phyloP scores from a whole-genome alignment of 2,888 invertebrate species.

The Plebejus anna region DNA sequence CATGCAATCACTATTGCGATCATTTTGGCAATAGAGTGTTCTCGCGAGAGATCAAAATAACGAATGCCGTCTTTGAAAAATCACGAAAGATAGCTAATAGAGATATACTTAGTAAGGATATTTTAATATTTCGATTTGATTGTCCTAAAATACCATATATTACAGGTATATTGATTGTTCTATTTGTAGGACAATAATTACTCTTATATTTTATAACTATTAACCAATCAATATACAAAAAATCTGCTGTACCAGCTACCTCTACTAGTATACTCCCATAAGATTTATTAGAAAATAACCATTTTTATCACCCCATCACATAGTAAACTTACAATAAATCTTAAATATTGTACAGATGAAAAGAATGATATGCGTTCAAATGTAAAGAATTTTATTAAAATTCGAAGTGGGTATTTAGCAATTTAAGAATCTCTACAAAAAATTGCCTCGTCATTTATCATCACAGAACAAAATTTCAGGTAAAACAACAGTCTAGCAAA shows the following conservation, averaged over 20 bases:
- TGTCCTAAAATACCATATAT: too few relatives aligned
- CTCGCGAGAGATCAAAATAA: neutral
- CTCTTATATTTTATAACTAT: too few relatives aligned
- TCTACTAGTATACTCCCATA: neutral
- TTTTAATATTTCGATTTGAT: too few relatives aligned
- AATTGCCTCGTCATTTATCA: conserved; percentile 25
- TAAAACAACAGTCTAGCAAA: too few relatives aligned
- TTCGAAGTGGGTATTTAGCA: conserved; percentile 20
- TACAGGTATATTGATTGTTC: too few relatives aligned
- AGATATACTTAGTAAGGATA: too few relatives aligned
- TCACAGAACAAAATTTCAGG: conserved; percentile 22
- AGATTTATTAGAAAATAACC: neutral
- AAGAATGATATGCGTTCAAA: neutral
- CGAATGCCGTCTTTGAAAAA: neutral
- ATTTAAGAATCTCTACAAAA: conserved; percentile 15
- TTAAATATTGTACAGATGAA: neutral
- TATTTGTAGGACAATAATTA: too few relatives aligned
- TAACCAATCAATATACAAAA: too few relatives aligned
- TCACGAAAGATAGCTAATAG: too few relatives aligned
- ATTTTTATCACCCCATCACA: neutral
- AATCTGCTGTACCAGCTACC: too few relatives aligned
- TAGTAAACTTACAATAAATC: neutral
- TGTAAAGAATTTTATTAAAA: conserved; percentile 12
- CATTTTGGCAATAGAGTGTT: neutral
- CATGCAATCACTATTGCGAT: conserved; percentile 35